Evolutionary conservation across 1,140 invertebrate genomes (phyloP).

Genomic region (Diploscapter pachys): DNA sequence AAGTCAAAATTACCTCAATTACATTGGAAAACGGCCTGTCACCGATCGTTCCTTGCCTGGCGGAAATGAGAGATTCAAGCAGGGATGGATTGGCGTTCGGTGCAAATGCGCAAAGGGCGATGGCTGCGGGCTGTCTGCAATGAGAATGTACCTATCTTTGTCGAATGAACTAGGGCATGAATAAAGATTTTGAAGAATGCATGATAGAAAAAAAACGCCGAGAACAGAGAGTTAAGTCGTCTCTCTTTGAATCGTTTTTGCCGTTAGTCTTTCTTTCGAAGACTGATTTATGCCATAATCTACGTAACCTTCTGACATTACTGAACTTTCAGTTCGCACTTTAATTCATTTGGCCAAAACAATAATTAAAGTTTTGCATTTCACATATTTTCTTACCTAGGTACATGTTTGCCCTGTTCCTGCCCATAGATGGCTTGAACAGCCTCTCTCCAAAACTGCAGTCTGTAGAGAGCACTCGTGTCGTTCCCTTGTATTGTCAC

Average conservation of each 20-base stretch:
- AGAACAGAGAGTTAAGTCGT: too few species aligned
- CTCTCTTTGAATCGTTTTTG: too few species aligned
- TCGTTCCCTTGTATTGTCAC: slow-evolving; percentile 21
- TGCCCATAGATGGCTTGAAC: slow-evolving; percentile 33
- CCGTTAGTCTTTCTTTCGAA: too few species aligned
- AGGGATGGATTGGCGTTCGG: slow-evolving; percentile 10
- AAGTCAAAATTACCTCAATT: slow-evolving; percentile 15
- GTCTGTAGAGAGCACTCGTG: slow-evolving; percentile 36
- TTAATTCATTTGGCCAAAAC: too few species aligned
- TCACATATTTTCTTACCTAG: neutral
- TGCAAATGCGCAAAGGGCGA: slow-evolving; percentile 32
- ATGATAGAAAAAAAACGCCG: too few species aligned
- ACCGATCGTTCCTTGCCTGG: slow-evolving; percentile 36
- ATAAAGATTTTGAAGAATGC: too few species aligned
- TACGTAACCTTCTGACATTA: too few species aligned
- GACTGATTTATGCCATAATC: too few species aligned
- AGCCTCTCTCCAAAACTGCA: slow-evolving; percentile 40
- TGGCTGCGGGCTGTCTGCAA: slow-evolving; percentile 35
- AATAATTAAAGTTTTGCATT: too few species aligned
- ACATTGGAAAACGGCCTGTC: slow-evolving; percentile 32
- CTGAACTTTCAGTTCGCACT: too few species aligned
- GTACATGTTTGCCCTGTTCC: slow-evolving; percentile 18
- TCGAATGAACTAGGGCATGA: too few species aligned
- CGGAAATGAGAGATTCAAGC: slow-evolving; percentile 32
- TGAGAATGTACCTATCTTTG: neutral